Evolutionary conservation across 2,113 vertebrate genomes (phyloP).

Genomic region (Anoplopoma fimbria): DNA sequence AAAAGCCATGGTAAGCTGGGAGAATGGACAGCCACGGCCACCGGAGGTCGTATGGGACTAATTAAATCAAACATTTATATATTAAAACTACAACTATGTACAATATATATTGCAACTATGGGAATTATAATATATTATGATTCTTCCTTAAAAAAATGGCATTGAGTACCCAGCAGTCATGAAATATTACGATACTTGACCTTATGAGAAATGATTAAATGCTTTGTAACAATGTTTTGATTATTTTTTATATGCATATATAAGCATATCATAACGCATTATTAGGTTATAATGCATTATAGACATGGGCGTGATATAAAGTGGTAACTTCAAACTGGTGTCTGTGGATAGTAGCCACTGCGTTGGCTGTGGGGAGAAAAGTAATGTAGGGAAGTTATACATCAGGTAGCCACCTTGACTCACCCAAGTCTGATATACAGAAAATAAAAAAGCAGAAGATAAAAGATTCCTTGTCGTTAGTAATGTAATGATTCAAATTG

Average conservation of each 20-base stretch:
- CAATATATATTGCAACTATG: no score
- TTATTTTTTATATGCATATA: no score
- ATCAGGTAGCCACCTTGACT: not conserved
- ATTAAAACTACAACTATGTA: no score
- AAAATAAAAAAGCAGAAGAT: not conserved
- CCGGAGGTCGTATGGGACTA: not conserved
- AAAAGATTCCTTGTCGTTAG: not conserved
- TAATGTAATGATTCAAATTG: not conserved
- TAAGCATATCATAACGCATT: not conserved
- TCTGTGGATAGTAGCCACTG: not conserved
- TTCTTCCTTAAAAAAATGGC: no score
- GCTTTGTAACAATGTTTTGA: no score
- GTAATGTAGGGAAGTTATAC: not conserved
- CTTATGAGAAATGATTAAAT: no score
- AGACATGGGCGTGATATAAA: no score
- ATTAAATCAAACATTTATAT: no score
- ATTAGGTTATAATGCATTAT: not conserved
- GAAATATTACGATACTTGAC: no score
- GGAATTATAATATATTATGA: no score
- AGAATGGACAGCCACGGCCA: not conserved
- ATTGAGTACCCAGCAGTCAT: no score
- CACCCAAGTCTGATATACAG: not conserved
- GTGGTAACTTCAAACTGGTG: not conserved
- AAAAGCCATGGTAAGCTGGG: constrained; percentile 35
- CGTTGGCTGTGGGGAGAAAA: not conserved